Evolutionary conservation across 2,113 vertebrate genomes (phyloP).

Genomic region (western clawed frog (Xenopus tropicalis)): DNA sequence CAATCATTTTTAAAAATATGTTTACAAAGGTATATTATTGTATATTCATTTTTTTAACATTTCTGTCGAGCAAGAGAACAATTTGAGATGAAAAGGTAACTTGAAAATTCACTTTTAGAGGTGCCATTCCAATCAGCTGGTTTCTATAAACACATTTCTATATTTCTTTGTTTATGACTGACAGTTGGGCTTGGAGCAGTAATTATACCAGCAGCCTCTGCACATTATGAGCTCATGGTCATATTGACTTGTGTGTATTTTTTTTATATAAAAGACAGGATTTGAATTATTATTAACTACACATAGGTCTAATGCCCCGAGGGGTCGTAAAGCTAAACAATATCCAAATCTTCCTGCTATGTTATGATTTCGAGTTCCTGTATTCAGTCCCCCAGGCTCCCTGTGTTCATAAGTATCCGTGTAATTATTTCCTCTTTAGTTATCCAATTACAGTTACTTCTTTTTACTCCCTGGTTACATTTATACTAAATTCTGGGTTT

Average conservation of each 20-base stretch:
- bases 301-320: slow-evolving; percentile 34
- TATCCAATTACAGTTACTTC: slow-evolving; percentile 37
- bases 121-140: too few relatives aligned
- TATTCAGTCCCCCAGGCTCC: slow-evolving; percentile 12
- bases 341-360: slow-evolving; percentile 34
- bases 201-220: neutral
- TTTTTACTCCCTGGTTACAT: slow-evolving; percentile 6
- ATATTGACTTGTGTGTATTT: slow-evolving; percentile 28
- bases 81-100: too few relatives aligned
- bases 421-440: slow-evolving; percentile 39
- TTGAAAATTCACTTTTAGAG: too few relatives aligned
- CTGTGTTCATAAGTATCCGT: slow-evolving; percentile 12
- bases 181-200: neutral
- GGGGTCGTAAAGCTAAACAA: slow-evolving; percentile 31
- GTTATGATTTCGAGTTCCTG: slow-evolving; percentile 31
- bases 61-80: too few relatives aligned
- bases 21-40: too few relatives aligned
- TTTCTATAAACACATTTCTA: neutral
- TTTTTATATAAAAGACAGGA: slow-evolving; percentile 33
- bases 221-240: slow-evolving; percentile 33
- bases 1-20: too few relatives aligned
- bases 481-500: slow-evolving; percentile 15
- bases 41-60: too few relatives aligned
- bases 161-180: neutral
- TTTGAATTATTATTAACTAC: slow-evolving; percentile 39